These are phyloP conservation scores for Macrotus californicus DNA, from an alignment of 2,113 vertebrate genomes.

Conservation along the genomic window DNA sequence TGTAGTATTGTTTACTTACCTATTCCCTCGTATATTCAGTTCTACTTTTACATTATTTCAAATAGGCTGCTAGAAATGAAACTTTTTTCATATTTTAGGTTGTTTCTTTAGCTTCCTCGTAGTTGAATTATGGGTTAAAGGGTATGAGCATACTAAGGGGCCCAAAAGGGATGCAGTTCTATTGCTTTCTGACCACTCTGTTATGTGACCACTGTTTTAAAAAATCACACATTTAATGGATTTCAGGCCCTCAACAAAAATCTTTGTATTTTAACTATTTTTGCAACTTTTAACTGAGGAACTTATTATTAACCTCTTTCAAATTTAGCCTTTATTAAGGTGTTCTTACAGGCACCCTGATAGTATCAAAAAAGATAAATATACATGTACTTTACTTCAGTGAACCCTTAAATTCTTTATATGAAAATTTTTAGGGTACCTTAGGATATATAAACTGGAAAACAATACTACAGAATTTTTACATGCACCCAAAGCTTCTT, in stretches of 20 bases:
- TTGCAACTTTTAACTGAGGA: background rate
- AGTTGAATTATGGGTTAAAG: background rate
- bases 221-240: background rate
- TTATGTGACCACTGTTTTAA: background rate
- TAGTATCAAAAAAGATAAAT: background rate
- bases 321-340: background rate
- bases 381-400: background rate
- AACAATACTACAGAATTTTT: background rate
- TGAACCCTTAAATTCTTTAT: background rate
- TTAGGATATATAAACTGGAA: background rate
- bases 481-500: background rate
- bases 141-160: background rate
- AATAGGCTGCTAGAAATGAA: background rate
- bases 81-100: background rate
- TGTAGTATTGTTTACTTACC: background rate
- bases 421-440: background rate
- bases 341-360: background rate
- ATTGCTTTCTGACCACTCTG: background rate
- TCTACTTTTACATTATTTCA: background rate
- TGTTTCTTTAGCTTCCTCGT: background rate
- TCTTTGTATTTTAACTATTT: constrained; percentile 37
- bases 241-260: constrained; percentile 8
- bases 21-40: background rate
- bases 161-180: background rate
- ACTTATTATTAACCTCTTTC: background rate